Evolutionary conservation across 2,113 vertebrate genomes (phyloP).

Genomic region (Anguilla rostrata): DNA sequence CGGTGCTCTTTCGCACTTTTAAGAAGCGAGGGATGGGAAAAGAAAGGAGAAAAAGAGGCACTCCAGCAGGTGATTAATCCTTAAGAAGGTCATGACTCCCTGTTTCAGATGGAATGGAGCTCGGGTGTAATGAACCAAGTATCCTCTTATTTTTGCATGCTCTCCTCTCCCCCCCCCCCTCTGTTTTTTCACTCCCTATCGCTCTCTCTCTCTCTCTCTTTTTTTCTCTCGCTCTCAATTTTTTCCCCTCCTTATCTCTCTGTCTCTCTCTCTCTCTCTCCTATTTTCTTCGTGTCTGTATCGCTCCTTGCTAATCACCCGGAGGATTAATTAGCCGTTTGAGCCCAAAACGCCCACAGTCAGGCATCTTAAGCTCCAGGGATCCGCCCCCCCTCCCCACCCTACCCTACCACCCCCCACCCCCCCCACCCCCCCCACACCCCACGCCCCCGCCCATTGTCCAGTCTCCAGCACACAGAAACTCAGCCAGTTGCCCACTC

Average conservation of each 20-base stretch:
- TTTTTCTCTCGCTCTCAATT: not conserved
- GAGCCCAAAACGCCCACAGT: not conserved
- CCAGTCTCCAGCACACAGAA: too few relatives aligned
- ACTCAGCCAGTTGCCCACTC: not conserved
- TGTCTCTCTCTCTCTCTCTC: not conserved
- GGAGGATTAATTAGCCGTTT: not conserved
- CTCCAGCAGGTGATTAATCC: not conserved
- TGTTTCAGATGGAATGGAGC: not conserved
- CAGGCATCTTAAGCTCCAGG: conserved; percentile 19
- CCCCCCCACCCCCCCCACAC: too few relatives aligned
- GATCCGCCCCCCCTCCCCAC: not conserved
- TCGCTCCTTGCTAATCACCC: not conserved
- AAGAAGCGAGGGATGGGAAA: not conserved
- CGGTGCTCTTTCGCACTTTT: not conserved
- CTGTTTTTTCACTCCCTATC: not conserved
- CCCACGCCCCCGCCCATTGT: not conserved
- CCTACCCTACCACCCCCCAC: not conserved
- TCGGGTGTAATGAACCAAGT: not conserved
- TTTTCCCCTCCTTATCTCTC: not conserved
- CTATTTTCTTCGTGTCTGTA: not conserved
- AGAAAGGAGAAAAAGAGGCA: not conserved
- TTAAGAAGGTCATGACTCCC: not conserved
- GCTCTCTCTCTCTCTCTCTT: not conserved
- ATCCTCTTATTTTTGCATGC: not conserved
- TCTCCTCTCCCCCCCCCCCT: conserved; percentile 7